Evolutionary conservation across 1,140 invertebrate genomes (phyloP), one percentile per base, ranked within the genome.

Genomic region (Neodiprion lecontei): DNA sequence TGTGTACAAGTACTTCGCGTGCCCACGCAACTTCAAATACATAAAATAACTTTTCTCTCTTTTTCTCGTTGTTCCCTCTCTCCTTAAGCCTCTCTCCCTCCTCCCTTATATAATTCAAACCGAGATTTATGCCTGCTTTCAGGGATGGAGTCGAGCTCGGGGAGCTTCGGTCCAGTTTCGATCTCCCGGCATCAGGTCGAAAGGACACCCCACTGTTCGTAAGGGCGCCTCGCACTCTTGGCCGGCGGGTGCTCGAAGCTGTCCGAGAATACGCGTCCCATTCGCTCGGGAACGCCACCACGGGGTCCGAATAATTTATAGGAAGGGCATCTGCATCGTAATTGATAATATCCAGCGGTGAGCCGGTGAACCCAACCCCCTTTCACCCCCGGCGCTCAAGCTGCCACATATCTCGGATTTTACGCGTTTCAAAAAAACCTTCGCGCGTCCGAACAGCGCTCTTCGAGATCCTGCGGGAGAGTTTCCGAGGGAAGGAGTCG

Each of bases 381-480:
- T 68, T 71, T 10, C 69, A 49, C 7, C 17, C n/a, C 48, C 28
- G 8, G 69, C 14, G 50, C 21, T 76, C 80, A 78, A 84, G 79
- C 79, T 77, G 73, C 82, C 75, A 81, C 81, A 82, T 82, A 84
- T 83, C 80, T 81, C 77, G 79, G 78, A 80, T 83, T 84, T 84
- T 84, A 84, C 80, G 81, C 78, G 79, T 81, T 79, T 80, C 80
- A 77, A 76, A 73, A 78, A 74, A 74, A 80, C 79, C 80, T 69
- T 72, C 72, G 71, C 47, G 71, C 71, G 53, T 78, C 53, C 71
- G 71, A 80, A 80, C 74, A 72, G 71, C 76, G 77, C 79, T 82
- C 85, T 84, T 86, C 81, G 69, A 48, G 21, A 17, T 67, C 23
- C n/a, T 69, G 28, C 28, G 2, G 2, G 28, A 40, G 68, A 76